These are phyloP conservation scores for Tachysurus fulvidraco DNA, from an alignment of 2,113 vertebrate species.

Conservation along the genomic window DNA sequence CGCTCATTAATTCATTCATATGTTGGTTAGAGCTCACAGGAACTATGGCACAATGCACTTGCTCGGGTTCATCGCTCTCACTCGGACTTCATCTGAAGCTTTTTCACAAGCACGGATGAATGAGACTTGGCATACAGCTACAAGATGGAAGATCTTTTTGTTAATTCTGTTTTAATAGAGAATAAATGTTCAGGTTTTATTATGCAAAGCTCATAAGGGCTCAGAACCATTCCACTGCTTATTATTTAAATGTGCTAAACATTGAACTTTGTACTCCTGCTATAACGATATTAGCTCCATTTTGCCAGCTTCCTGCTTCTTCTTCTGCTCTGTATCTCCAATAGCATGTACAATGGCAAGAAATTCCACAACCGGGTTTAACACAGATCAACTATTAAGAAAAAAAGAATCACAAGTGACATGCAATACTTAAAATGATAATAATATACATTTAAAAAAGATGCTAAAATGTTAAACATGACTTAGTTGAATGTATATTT, in stretches of 20 bases:
- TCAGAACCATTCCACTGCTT: not conserved
- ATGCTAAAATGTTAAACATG: not conserved
- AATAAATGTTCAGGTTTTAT: not conserved
- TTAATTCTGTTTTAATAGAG: not conserved
- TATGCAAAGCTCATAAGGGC: not conserved
- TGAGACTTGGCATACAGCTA: not conserved
- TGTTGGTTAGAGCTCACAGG: not conserved
- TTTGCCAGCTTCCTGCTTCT: not conserved
- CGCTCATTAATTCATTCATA: constrained; percentile 3
- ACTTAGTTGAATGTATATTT: not conserved
- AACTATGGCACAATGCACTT: not conserved
- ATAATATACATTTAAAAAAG: not conserved
- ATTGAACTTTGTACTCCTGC: not conserved
- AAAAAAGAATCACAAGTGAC: not conserved
- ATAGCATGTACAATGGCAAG: not conserved
- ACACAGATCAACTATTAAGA: not conserved
- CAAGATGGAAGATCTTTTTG: not conserved
- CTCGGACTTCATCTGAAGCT: not conserved
- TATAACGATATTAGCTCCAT: not conserved
- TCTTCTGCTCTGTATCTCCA: not conserved
- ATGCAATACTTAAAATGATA: not conserved
- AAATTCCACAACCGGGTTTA: constrained; percentile 1
- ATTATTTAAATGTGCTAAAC: not conserved
- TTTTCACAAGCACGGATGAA: not conserved
- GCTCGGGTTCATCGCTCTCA: not conserved